Evolutionary conservation across 2,888 invertebrate genomes (phyloP), one percentile per base, ranked within the genome.

Genomic region (Pimpla rufipes): DNA sequence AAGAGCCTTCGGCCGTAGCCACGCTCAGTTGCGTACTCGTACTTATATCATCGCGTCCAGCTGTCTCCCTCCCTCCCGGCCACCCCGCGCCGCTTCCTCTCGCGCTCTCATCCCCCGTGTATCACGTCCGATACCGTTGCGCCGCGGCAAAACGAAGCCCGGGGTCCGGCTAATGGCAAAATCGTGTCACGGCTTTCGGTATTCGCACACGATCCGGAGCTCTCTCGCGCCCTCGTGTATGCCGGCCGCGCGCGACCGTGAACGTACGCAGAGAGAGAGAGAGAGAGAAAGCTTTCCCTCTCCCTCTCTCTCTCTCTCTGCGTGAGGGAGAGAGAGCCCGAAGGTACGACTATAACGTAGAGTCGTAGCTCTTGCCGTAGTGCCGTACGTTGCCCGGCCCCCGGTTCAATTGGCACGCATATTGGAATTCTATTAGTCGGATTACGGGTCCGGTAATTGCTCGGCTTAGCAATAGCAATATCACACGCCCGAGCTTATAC

Each of bases 391-490:
- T 59, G 37, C 62, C 70, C 13, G 50, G 42, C 42, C 50, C 80
- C 86, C 87, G 87, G 88, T 89, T 87, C 90, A 90, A 90, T 90
- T 90, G 90, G 90, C 89, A 88, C 90, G 88, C 89, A 90, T 90
- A 90, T 90, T 90, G 90, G 90, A 90, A 90, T 90, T 90, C 90
- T 89, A 88, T 90, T 90, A 90, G 88, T 86, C 87, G 87, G 90
- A 90, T 90, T 90, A 90, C 88, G 87, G 87, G 73, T 16, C 73
- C 87, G 85, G 89, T 90, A 88, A 90, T 90, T 89, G 89, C 88
- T 88, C 89, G 90, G 87, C 88, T 90, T 89, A 88, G 90, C 88
- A 77, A 83, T 80, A 83, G 88, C 88, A 88, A 90, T 89, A 89
- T 90, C 88, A 88, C 84, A 86, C 70, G 21, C 47, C 71, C 50